These are phyloP conservation scores for Hemiscyllium ocellatum DNA, from an alignment of 2,113 vertebrate species.

Conservation along the genomic window DNA sequence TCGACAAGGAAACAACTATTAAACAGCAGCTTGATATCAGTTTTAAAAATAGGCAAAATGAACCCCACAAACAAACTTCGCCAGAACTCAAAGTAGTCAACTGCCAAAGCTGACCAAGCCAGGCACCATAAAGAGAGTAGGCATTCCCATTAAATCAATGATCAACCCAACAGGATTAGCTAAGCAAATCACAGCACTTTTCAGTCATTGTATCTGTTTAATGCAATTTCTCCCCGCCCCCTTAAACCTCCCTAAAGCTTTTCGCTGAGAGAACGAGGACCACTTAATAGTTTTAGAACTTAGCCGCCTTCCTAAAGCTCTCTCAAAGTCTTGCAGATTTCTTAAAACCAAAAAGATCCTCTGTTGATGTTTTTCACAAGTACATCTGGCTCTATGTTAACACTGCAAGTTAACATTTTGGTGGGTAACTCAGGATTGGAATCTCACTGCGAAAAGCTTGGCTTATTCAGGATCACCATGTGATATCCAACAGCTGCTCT, in stretches of 20 bases:
- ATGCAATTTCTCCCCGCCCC: background rate
- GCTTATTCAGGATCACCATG: background rate
- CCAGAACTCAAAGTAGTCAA: background rate
- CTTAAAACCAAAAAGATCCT: background rate
- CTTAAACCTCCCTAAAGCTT: background rate
- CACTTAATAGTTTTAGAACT: background rate
- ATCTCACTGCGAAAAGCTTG: background rate
- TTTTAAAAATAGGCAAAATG: background rate
- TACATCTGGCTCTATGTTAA: background rate
- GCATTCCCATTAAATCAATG: no score
- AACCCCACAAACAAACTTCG: background rate
- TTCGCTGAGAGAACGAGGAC: background rate
- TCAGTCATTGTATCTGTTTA: background rate
- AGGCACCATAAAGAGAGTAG: background rate
- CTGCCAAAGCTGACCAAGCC: background rate
- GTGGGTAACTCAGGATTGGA: background rate
- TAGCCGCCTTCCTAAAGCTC: background rate
- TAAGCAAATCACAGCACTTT: no score
- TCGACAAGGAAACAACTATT: slow-evolving; percentile 9
- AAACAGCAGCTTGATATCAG: background rate
- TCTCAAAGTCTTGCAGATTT: background rate
- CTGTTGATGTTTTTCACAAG: background rate
- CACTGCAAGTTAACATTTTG: background rate
- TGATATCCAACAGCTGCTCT: slow-evolving; percentile 32
- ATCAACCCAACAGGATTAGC: no score